Evolutionary conservation across 2,113 vertebrate species (phyloP).

Genomic region (Bos indicus): DNA sequence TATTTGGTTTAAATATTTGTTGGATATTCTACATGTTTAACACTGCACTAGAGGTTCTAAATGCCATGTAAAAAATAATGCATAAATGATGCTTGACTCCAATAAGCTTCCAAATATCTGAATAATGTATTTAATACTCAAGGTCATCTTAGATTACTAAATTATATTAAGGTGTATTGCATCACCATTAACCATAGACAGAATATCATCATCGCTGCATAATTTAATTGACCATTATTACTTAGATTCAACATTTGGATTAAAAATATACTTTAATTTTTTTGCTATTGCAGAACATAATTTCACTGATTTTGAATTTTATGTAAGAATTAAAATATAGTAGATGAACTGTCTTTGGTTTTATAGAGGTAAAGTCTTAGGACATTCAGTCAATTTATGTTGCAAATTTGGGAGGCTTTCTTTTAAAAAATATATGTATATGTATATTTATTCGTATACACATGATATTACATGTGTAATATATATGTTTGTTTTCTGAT

Average conservation of each 20-base stretch:
- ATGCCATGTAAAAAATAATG: neutral
- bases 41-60: neutral
- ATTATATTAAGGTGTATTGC: neutral
- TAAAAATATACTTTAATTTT: neutral
- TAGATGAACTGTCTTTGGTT: neutral
- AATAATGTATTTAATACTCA: neutral
- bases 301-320: neutral
- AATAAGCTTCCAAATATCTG: neutral
- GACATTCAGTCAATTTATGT: neutral
- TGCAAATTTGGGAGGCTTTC: neutral
- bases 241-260: neutral
- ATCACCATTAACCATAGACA: neutral
- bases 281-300: neutral
- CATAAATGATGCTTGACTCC: neutral
- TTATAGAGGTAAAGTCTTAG: neutral
- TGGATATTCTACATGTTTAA: neutral
- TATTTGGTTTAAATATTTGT: neutral
- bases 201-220: neutral
- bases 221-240: neutral
- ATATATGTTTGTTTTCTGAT: conserved; percentile 35
- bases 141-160: neutral
- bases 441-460: neutral
- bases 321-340: neutral
- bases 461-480: neutral
- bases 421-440: neutral